Evolutionary conservation across 2,797 vertebrate genomes (phyloP).

Genomic region (Phalloptychus januarius): DNA sequence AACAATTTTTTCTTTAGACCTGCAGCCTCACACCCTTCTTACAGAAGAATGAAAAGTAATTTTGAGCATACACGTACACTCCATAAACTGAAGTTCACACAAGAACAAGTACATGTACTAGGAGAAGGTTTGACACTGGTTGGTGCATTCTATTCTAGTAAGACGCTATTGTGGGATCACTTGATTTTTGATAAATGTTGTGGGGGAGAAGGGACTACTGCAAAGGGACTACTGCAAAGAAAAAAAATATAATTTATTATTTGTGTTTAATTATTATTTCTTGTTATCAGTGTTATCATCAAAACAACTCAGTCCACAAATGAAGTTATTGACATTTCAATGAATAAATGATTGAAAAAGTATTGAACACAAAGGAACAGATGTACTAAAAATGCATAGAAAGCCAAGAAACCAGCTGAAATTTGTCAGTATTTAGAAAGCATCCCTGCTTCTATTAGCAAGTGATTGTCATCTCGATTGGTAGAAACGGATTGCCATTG

Average conservation of each 20-base stretch:
- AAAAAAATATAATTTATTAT: neutral
- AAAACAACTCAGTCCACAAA: neutral
- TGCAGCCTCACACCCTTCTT: constrained; percentile 7
- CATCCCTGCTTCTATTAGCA: neutral
- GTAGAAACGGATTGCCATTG: neutral
- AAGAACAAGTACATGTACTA: neutral
- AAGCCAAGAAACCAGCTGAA: neutral
- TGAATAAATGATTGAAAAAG: neutral
- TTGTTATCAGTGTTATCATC: neutral
- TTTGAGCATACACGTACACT: neutral
- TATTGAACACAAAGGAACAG: neutral
- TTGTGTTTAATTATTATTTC: neutral
- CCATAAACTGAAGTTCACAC: neutral
- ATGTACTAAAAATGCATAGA: neutral
- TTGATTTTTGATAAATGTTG: neutral
- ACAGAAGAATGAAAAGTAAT: constrained; percentile 1
- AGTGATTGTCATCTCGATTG: neutral
- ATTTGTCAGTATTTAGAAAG: neutral
- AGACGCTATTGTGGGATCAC: neutral
- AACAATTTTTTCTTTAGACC: neutral
- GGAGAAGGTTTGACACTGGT: neutral
- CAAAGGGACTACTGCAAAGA: neutral
- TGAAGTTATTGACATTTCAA: neutral
- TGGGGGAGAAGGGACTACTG: no score
- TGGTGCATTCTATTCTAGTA: neutral